Conservation (phyloP, 64 coral and sea anemone genomes). For the Montipora foliosa region DNA sequence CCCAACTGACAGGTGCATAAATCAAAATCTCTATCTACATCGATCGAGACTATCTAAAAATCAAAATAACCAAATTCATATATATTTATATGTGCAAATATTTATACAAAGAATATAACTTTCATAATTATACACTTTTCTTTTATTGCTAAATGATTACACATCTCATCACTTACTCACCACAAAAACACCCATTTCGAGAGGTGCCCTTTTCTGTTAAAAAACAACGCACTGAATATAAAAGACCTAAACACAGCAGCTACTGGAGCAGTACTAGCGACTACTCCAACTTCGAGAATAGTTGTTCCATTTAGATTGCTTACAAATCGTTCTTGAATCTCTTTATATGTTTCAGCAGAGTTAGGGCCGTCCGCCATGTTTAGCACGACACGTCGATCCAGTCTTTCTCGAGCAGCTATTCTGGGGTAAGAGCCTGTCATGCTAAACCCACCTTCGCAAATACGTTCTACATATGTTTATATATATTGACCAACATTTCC, state of each 20-base stretch:
- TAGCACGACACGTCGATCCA: neutral
- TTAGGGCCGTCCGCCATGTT: constrained; percentile 74
- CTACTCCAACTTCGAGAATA: constrained; percentile 71
- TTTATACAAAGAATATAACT: too few relatives aligned
- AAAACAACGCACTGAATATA: constrained; percentile 27
- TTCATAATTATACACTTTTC: too few relatives aligned
- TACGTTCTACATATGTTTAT: too few relatives aligned
- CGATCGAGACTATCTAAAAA: too few relatives aligned
- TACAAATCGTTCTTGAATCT: constrained; percentile 82
- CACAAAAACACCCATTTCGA: neutral
- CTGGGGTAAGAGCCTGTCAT: too few relatives aligned
- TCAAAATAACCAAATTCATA: too few relatives aligned
- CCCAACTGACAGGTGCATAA: too few relatives aligned
- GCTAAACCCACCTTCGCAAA: too few relatives aligned
- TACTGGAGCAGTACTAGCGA: constrained; percentile 71
- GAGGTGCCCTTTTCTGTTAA: neutral
- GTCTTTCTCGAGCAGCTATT: neutral
- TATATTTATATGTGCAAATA: too few relatives aligned
- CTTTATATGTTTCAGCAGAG: constrained; percentile 47
- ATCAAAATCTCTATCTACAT: too few relatives aligned
- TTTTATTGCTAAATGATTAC: too few relatives aligned
- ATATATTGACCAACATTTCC: too few relatives aligned
- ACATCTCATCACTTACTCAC: neutral
- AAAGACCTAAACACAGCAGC: constrained; percentile 82
- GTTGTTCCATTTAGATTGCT: constrained; percentile 96